Evolutionary conservation across 2,888 invertebrate genomes (phyloP).

Genomic region (Ophraella communa): DNA sequence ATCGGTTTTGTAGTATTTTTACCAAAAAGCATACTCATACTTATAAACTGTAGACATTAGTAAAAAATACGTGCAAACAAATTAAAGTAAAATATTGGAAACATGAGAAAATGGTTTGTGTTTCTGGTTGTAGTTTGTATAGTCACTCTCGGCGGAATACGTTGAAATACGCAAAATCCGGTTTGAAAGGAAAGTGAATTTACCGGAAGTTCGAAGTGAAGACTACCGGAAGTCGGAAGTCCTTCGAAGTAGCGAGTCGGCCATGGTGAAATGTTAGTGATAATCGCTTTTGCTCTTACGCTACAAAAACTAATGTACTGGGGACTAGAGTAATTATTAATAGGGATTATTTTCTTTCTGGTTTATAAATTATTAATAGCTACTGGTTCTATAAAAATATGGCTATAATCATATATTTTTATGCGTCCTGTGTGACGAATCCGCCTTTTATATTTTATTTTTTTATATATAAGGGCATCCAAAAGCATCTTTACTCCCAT

Average conservation of each 20-base stretch:
- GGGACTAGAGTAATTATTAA: conserved; percentile 41
- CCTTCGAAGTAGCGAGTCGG: conserved; percentile 46
- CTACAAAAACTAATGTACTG: conserved; percentile 43
- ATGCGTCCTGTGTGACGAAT: conserved; percentile 22
- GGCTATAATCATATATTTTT: conserved; percentile 26
- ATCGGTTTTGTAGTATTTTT: too few species aligned
- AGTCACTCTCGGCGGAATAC: conserved; percentile 4
- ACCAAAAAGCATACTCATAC: too few species aligned
- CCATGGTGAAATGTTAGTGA: conserved; percentile 41
- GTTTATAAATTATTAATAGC: conserved; percentile 29
- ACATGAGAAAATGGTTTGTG: neutral
- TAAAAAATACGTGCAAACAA: too few species aligned
- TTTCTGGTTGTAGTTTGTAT: neutral
- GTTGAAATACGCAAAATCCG: conserved; percentile 25
- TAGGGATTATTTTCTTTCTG: conserved; percentile 28
- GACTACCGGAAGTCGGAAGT: conserved; percentile 55
- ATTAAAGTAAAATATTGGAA: neutral
- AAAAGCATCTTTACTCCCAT: too few species aligned
- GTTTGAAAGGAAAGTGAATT: conserved; percentile 30
- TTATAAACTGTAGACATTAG: too few species aligned
- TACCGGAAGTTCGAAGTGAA: conserved; percentile 55
- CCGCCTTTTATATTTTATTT: conserved; percentile 3
- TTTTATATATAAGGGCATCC: too few species aligned
- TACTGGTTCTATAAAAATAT: conserved; percentile 22
- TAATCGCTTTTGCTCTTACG: conserved; percentile 46